A percentile compares a stretch with the other conserved stretches of the same genome.
Conservation (phyloP, 2,797 vertebrate genomes). For the Anguilla obscura region DNA sequence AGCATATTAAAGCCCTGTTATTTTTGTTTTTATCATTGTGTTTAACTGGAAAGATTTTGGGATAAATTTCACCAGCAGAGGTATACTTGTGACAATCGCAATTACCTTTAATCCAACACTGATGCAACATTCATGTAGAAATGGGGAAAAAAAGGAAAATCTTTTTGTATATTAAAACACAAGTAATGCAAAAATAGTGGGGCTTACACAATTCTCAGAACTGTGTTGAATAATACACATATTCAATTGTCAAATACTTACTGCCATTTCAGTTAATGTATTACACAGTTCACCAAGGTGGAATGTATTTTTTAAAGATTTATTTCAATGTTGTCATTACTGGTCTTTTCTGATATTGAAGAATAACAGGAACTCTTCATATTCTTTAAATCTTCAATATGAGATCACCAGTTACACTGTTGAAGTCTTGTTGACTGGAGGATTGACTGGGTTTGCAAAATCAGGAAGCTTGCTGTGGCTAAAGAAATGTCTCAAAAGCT, state of each 20-base stretch:
- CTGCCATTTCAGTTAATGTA: conserved; percentile 1
- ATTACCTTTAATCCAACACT: not conserved
- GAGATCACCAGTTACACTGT: conserved; percentile 8
- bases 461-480: not conserved
- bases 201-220: not conserved
- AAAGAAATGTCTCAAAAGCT: not conserved
- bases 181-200: not conserved
- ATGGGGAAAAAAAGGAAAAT: not conserved
- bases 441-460: not conserved
- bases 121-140: not conserved
- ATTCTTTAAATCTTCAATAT: conserved; percentile 17
- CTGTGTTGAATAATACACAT: not conserved
- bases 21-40: not conserved
- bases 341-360: not conserved
- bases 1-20: not conserved
- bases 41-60: not conserved
- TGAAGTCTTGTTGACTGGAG: not conserved
- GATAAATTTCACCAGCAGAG: not conserved
- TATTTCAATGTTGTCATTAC: not conserved
- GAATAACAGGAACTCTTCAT: not conserved
- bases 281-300: not conserved
- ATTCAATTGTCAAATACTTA: not conserved
- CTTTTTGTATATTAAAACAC: not conserved
- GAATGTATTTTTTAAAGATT: not conserved
- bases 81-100: not conserved